These are phyloP conservation scores for Lagopus leucura DNA, from an alignment of 2,113 vertebrate genomes.

Conservation along the genomic window DNA sequence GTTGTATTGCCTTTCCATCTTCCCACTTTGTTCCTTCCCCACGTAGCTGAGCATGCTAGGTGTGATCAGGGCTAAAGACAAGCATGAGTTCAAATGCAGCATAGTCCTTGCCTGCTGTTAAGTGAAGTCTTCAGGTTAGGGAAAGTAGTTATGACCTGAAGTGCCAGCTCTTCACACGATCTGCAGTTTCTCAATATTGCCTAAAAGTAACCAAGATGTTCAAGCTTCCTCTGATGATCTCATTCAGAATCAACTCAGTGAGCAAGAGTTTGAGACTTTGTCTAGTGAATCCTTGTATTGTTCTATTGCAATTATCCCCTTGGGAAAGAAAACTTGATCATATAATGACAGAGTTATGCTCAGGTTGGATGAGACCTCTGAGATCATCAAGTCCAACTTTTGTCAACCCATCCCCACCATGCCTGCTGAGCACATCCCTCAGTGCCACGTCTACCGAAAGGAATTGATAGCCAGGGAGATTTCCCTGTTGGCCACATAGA, in stretches of 20 bases:
- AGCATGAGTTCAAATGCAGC: neutral
- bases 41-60: rapidly evolving
- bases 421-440: too few relatives aligned
- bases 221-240: neutral
- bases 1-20: neutral
- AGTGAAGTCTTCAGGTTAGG: neutral
- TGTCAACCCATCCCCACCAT: too few relatives aligned
- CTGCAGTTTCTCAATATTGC: neutral
- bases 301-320: neutral
- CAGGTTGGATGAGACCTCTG: neutral
- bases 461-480: neutral
- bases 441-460: neutral
- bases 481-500: neutral
- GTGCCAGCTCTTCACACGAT: rapidly evolving
- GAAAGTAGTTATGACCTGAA: neutral
- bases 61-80: rapidly evolving
- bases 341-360: neutral
- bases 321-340: neutral
- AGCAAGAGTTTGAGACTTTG: neutral
- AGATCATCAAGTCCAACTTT: neutral
- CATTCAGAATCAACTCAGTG: neutral
- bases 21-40: neutral
- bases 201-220: neutral
- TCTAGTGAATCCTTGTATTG: neutral
- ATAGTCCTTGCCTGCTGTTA: neutral